Base-by-base conservation (phyloP, 2,888 invertebrate genomes). In the Perdita meconis region DNA sequence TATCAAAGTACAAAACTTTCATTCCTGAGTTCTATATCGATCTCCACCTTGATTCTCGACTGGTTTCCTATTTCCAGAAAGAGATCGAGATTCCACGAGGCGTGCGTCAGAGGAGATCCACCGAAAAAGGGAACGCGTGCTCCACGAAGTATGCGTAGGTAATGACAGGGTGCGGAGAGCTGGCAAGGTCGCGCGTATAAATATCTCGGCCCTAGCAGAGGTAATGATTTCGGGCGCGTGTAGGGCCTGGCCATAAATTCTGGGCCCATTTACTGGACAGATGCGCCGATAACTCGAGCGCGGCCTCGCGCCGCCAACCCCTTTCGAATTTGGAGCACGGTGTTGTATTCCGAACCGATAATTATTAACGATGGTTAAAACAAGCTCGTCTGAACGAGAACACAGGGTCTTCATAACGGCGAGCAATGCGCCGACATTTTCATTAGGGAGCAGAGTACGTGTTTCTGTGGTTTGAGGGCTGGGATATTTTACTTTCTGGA, bases 241-340 rank as follows among this genome's bases (percentile, higher is more conserved):
- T 88, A 64, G 82, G 47, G 68, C 60, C 75, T 75, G 83, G 82
- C 86, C 86, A 90, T 91, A 91, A 91, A 91, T 91, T 89, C 87
- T 85, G 76, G 66, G 78, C 84, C 88, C 86, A 90, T 90, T 88
- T 91, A 91, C 87, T 85, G 88, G 90, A 91, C 91, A 91, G 91
- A 91, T 91, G 91, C 86, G 88, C 86, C 88, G 90, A 90, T 90
- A 88, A 82, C 80, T 82, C 82, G 82, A 75, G 61, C 76, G 73
- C 63, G 71, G 82, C 68, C 72, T 67, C 78, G 69, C 70, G 70
- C 72, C 76, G 72, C 60, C 82, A 77, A 77, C 67, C 81, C 78
- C 74, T 78, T 82, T 78, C 71, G 70, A 80, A 83, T 84, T 80
- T 66, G 36, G 63, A 71, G 65, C 76, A 24, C 53, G 64, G 42